A percentile compares a stretch with the other conserved stretches of the same genome.
These are phyloP conservation scores for Palythoa grandiflora DNA, from an alignment of 92 coral and sea anemone species.

Conservation along the genomic window DNA sequence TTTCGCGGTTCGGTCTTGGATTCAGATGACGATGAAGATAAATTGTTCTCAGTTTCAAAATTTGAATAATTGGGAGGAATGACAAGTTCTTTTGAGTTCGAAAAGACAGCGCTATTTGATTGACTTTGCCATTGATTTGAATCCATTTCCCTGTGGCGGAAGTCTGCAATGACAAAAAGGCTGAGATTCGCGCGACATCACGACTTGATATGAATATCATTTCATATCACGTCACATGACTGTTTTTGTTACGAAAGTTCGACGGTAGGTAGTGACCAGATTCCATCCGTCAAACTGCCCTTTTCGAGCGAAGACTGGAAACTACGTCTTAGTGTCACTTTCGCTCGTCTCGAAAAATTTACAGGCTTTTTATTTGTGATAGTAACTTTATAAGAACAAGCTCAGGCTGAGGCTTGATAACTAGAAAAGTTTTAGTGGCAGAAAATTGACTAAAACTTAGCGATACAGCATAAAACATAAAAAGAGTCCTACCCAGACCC, in stretches of 20 bases:
- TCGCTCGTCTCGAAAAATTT: too few species aligned
- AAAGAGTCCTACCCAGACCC: neutral
- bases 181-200: neutral
- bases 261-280: too few species aligned
- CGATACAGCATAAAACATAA: too few species aligned
- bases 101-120: neutral
- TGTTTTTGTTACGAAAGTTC: neutral
- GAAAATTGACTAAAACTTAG: too few species aligned
- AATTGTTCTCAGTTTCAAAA: slow-evolving; percentile 3
- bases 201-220: neutral
- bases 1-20: neutral
- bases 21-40: slow-evolving; percentile 6
- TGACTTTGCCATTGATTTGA: neutral
- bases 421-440: too few species aligned
- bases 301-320: too few species aligned
- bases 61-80: slow-evolving; percentile 9
- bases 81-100: slow-evolving; percentile 12
- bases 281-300: too few species aligned
- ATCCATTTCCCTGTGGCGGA: neutral
- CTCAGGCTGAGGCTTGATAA: too few species aligned
- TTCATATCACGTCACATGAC: neutral
- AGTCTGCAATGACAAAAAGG: neutral
- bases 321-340: too few species aligned
- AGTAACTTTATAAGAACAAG: too few species aligned
- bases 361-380: too few species aligned